A percentile compares a stretch with the other conserved stretches of the same genome.
These are phyloP conservation scores for Musca domestica DNA, from an alignment of 1,140 invertebrate genomes.

Conservation along the genomic window DNA sequence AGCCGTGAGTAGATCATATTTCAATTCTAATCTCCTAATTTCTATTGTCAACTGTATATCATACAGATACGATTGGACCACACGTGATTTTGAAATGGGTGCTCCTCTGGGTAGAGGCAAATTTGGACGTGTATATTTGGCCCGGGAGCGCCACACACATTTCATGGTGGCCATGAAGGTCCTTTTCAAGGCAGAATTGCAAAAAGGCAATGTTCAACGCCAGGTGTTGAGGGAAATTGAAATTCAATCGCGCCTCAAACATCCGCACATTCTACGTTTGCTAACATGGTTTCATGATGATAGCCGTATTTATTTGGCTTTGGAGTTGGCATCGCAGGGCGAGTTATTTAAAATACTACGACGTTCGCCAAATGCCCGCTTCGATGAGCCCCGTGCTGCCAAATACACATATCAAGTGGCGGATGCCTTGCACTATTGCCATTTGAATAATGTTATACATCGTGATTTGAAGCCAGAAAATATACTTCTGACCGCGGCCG, in stretches of 20 bases:
- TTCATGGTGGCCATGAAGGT: slow-evolving; percentile 91
- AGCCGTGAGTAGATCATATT: slow-evolving; percentile 40
- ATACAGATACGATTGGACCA: slow-evolving; percentile 64
- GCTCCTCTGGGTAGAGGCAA: slow-evolving; percentile 82
- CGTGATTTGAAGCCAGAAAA: slow-evolving; percentile 93
- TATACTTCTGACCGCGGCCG: slow-evolving; percentile 72
- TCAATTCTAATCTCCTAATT: neutral
- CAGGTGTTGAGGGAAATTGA: slow-evolving; percentile 92
- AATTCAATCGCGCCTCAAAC: slow-evolving; percentile 89
- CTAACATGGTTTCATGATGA: slow-evolving; percentile 92
- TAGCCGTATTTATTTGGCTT: slow-evolving; percentile 81
- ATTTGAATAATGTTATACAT: slow-evolving; percentile 86
- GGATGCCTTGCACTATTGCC: slow-evolving; percentile 88
- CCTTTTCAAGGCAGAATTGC: slow-evolving; percentile 81
- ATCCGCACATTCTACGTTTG: slow-evolving; percentile 87
- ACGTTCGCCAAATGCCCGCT: slow-evolving; percentile 65
- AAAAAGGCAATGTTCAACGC: slow-evolving; percentile 72
- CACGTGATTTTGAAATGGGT: slow-evolving; percentile 84
- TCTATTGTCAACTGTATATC: neutral
- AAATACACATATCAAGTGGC: slow-evolving; percentile 87
- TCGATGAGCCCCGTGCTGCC: slow-evolving; percentile 69
- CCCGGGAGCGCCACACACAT: slow-evolving; percentile 79
- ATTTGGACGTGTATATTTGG: slow-evolving; percentile 91
- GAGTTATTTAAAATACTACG: slow-evolving; percentile 83
- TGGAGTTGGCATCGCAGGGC: slow-evolving; percentile 89